Percentiles rank a stretch among this genome's conserved stretches.
These are phyloP conservation scores for Tuberolachnus salignus DNA, from an alignment of 2,888 invertebrate species.

Conservation along the genomic window DNA sequence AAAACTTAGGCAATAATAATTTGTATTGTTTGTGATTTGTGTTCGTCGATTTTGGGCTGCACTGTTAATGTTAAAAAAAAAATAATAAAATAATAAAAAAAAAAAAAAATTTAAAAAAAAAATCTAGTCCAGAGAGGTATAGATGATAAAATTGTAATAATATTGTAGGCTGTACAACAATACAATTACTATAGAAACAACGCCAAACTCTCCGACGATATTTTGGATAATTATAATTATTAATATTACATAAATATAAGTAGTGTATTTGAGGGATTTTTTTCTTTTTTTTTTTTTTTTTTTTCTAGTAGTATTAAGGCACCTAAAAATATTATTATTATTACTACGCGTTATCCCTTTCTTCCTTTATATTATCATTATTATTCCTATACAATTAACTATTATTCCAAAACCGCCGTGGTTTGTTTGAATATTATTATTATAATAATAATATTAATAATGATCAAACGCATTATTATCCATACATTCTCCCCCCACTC, in stretches of 20 bases:
- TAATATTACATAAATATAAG: no score
- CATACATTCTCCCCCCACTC: no score
- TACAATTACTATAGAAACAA: no score
- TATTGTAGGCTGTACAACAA: no score
- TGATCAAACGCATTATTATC: conserved; percentile 25
- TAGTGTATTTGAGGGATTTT: no score
- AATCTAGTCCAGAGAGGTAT: conserved; percentile 40
- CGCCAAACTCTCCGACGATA: conserved; percentile 22
- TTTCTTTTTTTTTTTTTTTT: no score
- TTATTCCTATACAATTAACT: no score
- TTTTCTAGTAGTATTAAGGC: conserved; percentile 14
- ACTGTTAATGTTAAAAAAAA: no score
- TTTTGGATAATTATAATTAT: no score
- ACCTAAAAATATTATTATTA: neutral
- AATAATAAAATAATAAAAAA: neutral
- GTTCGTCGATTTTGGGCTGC: conserved; percentile 49
- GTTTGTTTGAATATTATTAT: neutral
- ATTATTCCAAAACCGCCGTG: neutral
- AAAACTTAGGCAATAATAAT: no score
- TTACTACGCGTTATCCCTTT: conserved; percentile 35
- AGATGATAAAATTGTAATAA: conserved; percentile 3
- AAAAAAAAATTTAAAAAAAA: conserved; percentile 5
- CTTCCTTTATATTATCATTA: conserved; percentile 52
- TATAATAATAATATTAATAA: conserved; percentile 27
- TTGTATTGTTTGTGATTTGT: no score